Evolutionary conservation across 2,797 vertebrate species (phyloP).

Genomic region (Protosalanx chinensis): DNA sequence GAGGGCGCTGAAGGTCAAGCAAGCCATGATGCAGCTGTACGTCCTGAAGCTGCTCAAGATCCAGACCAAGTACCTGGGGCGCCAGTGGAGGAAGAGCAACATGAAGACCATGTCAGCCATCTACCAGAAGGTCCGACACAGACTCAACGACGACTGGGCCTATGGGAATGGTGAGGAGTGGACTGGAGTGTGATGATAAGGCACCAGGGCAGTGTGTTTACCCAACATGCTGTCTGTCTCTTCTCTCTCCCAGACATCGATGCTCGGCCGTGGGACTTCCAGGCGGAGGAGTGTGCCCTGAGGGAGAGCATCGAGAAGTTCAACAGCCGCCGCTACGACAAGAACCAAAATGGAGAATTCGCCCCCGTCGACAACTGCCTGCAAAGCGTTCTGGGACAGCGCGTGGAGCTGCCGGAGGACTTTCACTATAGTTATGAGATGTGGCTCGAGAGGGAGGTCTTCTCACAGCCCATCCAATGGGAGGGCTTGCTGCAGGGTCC

Average conservation of each 20-base stretch:
- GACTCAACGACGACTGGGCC: constrained; percentile 96
- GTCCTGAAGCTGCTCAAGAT: constrained; percentile 92
- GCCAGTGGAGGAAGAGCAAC: constrained; percentile 98
- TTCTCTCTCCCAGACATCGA: constrained; percentile 80
- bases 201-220: not conserved
- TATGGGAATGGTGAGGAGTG: constrained; percentile 85
- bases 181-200: not conserved
- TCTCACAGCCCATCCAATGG: constrained; percentile 94
- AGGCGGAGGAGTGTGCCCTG: constrained; percentile 93
- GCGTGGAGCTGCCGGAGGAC: constrained; percentile 86
- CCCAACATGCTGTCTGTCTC: not conserved
- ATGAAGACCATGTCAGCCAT: constrained; percentile 99
- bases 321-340: constrained; percentile 89
- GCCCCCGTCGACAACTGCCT: constrained; percentile 93
- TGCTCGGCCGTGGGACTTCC: constrained; percentile 95
- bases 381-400: constrained; percentile 92
- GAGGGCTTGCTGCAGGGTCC: constrained; percentile 85
- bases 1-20: constrained; percentile 91
- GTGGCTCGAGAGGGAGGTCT: constrained; percentile 95
- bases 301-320: constrained; percentile 93
- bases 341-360: constrained; percentile 81
- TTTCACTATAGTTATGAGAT: constrained; percentile 94
- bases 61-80: constrained; percentile 94
- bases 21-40: constrained; percentile 97
- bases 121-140: constrained; percentile 95